Conservation (phyloP, 2,113 vertebrate species). For the human region DNA sequence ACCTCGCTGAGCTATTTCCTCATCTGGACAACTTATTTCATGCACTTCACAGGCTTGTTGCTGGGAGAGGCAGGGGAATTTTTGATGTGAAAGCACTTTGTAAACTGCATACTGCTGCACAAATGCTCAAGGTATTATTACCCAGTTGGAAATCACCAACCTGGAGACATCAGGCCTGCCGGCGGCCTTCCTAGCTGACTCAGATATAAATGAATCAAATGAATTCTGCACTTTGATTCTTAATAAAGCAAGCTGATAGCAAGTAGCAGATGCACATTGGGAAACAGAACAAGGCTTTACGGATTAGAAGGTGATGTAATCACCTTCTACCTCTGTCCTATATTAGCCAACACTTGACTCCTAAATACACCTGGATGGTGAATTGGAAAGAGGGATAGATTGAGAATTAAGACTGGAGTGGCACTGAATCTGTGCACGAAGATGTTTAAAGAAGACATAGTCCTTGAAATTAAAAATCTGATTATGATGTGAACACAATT, state of each 20-base stretch:
- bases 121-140: slow-evolving; percentile 59
- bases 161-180: slow-evolving; percentile 40
- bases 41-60: not conserved
- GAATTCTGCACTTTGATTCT: not conserved
- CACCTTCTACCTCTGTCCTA: fast-evolving
- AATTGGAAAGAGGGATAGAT: not conserved
- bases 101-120: slow-evolving; percentile 63
- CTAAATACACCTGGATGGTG: not conserved
- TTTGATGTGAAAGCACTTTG: slow-evolving; percentile 68
- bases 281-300: not conserved
- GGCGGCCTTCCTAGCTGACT: slow-evolving; percentile 40
- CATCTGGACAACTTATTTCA: not conserved
- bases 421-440: not conserved
- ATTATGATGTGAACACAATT: not conserved
- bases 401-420: not conserved
- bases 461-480: not conserved
- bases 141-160: slow-evolving; percentile 63
- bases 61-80: slow-evolving; percentile 18
- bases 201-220: slow-evolving; percentile 52
- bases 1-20: not conserved
- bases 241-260: not conserved
- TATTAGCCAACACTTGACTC: not conserved
- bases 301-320: not conserved
- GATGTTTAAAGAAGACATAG: not conserved
- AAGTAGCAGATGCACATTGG: not conserved